Percentiles rank a stretch among this genome's conserved stretches.
Evolutionary conservation across 2,113 vertebrate genomes (phyloP).

Genomic region (Suncus etruscus): DNA sequence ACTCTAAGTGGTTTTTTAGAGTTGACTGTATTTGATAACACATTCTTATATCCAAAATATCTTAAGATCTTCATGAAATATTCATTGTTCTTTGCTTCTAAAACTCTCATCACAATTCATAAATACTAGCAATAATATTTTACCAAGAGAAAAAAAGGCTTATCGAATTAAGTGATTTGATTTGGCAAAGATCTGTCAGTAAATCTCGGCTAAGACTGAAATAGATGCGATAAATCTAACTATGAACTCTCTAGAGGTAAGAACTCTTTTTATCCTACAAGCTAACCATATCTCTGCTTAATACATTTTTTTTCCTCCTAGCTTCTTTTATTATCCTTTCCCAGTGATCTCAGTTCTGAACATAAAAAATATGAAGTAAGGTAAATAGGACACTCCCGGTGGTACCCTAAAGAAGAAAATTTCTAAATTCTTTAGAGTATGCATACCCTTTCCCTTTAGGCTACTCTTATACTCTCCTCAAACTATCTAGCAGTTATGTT

Average conservation of each 20-base stretch:
- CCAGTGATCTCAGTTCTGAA: slow-evolving; percentile 27
- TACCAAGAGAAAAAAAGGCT: slow-evolving; percentile 25
- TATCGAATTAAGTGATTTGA: slow-evolving; percentile 75
- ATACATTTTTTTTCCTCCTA: not conserved
- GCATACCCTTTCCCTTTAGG: not conserved
- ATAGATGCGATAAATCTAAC: slow-evolving; percentile 56
- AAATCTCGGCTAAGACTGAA: slow-evolving; percentile 68
- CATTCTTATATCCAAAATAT: slow-evolving; percentile 48
- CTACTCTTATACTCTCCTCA: not conserved
- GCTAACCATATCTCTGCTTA: slow-evolving; percentile 1
- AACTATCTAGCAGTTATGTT: not conserved
- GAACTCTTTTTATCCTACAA: slow-evolving; percentile 33
- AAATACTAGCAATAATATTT: slow-evolving; percentile 78
- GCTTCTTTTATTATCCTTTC: not conserved
- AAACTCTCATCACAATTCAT: slow-evolving; percentile 71
- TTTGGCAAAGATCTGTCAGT: slow-evolving; percentile 71
- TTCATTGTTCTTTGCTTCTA: slow-evolving; percentile 70
- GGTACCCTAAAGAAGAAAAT: not conserved
- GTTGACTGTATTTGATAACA: slow-evolving; percentile 55
- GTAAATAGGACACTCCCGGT: not conserved
- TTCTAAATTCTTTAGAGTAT: slow-evolving; percentile 39
- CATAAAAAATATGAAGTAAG: not conserved
- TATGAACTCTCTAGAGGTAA: slow-evolving; percentile 37
- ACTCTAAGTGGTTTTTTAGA: slow-evolving; percentile 41
- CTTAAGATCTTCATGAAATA: slow-evolving; percentile 75